A percentile compares a stretch with the other conserved stretches of the same genome.
phyloP scores from a whole-genome alignment of 2,797 vertebrate genomes.

The Hippoglossus hippoglossus region DNA sequence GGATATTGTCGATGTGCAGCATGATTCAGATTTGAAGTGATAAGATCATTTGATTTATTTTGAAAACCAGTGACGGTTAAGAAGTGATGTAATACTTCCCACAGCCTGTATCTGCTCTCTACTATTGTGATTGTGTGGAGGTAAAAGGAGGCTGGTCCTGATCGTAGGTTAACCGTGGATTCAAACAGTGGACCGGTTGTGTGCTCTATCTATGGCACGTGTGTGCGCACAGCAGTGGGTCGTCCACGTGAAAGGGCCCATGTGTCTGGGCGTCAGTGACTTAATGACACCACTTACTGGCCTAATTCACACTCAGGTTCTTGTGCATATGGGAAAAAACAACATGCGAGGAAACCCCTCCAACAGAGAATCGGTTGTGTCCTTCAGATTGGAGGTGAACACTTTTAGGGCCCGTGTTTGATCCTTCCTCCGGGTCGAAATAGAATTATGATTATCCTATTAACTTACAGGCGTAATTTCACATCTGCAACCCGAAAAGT shows the following conservation, averaged over 20 bases:
- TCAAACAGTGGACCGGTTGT: slow-evolving; percentile 79
- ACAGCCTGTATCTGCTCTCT: slow-evolving; percentile 31
- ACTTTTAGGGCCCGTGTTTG: slow-evolving; percentile 49
- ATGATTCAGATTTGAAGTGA: slow-evolving; percentile 10
- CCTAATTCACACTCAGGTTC: slow-evolving; percentile 80
- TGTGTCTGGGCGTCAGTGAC: slow-evolving; percentile 77
- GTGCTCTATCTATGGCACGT: slow-evolving; percentile 75
- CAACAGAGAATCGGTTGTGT: slow-evolving; percentile 82
- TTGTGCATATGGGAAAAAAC: slow-evolving; percentile 76
- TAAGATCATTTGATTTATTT: slow-evolving; percentile 2
- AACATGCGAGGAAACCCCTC: slow-evolving; percentile 66
- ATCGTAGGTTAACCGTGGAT: slow-evolving; percentile 48
- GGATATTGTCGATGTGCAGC: not conserved
- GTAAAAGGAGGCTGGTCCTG: slow-evolving; percentile 41
- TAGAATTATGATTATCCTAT: slow-evolving; percentile 54
- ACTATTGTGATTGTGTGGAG: slow-evolving; percentile 42
- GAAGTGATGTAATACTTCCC: slow-evolving; percentile 64
- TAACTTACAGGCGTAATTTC: slow-evolving; percentile 59
- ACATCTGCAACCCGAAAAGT: slow-evolving; percentile 37
- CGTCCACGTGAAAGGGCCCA: slow-evolving; percentile 74
- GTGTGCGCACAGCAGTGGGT: slow-evolving; percentile 68
- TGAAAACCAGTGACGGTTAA: slow-evolving; percentile 48
- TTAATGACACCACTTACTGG: slow-evolving; percentile 84
- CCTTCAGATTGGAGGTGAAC: slow-evolving; percentile 47
- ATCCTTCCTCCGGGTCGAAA: slow-evolving; percentile 56